A percentile compares a stretch with the other conserved stretches of the same genome.
phyloP scores from a whole-genome alignment of 64 coral and sea anemone genomes.

The Orbicella faveolata region DNA sequence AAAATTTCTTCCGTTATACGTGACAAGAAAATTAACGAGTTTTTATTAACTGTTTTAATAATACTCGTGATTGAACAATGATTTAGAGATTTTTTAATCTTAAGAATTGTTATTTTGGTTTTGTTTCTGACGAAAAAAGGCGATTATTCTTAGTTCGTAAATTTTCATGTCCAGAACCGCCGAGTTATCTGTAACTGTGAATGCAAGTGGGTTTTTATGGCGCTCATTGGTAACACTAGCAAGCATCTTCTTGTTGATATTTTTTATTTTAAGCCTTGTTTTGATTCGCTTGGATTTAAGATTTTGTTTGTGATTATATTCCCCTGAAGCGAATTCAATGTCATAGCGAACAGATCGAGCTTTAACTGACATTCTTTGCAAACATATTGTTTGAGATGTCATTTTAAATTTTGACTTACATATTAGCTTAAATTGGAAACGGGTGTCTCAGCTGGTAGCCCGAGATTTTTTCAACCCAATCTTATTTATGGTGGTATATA shows the following conservation, averaged over 20 bases:
- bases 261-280: not conserved
- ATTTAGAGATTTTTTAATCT: not conserved
- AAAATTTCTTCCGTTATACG: not conserved
- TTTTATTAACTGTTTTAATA: not conserved
- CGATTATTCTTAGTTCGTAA: not conserved
- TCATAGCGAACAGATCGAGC: not conserved
- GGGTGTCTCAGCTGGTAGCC: slow-evolving; percentile 10
- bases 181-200: too few relatives aligned
- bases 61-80: not conserved
- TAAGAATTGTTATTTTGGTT: not conserved
- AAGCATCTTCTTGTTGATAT: not conserved
- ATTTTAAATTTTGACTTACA: not conserved
- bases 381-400: not conserved
- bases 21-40: slow-evolving; percentile 15
- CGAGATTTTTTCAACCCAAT: not conserved
- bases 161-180: not conserved
- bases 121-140: not conserved
- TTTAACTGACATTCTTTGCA: not conserved
- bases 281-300: not conserved
- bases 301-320: not conserved
- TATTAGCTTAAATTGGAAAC: not conserved
- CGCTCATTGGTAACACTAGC: too few relatives aligned
- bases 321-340: not conserved
- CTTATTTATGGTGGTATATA: slow-evolving; percentile 23
- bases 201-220: too few relatives aligned